Evolutionary conservation across 1,140 invertebrate species (phyloP).

Genomic region (Proctacanthus coquilletti): DNA sequence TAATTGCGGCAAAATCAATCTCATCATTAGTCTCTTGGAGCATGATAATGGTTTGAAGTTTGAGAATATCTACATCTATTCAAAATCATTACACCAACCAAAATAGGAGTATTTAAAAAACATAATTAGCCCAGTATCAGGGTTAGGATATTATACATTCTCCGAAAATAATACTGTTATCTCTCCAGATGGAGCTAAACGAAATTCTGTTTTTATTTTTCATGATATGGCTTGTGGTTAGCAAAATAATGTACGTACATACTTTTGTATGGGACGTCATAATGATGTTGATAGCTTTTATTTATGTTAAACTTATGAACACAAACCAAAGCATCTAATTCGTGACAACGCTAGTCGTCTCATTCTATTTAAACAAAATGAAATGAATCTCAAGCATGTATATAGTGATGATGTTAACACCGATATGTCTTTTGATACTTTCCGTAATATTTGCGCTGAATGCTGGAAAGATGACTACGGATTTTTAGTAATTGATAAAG

Average conservation of each 20-base stretch:
- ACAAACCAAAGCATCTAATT: conserved; percentile 27
- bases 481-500: conserved; percentile 19
- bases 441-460: conserved; percentile 13
- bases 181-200: conserved; percentile 8
- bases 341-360: conserved; percentile 29
- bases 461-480: conserved; percentile 15
- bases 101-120: conserved; percentile 16
- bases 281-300: conserved; percentile 26
- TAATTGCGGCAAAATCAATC: conserved; percentile 24
- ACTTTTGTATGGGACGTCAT: conserved; percentile 28
- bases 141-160: conserved; percentile 8
- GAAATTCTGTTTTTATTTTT: conserved; percentile 24
- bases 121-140: conserved; percentile 11
- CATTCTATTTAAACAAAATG: conserved; percentile 28
- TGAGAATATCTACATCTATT: conserved; percentile 22
- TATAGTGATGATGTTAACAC: conserved; percentile 25
- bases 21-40: conserved; percentile 18
- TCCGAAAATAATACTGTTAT: conserved; percentile 10
- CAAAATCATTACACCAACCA: conserved; percentile 17
- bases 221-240: conserved; percentile 27
- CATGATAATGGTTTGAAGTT: conserved; percentile 22
- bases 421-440: conserved; percentile 17
- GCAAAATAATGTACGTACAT: conserved; percentile 19
- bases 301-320: conserved; percentile 25
- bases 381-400: conserved; percentile 26